Percentiles rank a stretch among this genome's conserved stretches.
These are phyloP conservation scores for Tinamus major DNA, from an alignment of 2,797 vertebrate genomes.

Conservation along the genomic window DNA sequence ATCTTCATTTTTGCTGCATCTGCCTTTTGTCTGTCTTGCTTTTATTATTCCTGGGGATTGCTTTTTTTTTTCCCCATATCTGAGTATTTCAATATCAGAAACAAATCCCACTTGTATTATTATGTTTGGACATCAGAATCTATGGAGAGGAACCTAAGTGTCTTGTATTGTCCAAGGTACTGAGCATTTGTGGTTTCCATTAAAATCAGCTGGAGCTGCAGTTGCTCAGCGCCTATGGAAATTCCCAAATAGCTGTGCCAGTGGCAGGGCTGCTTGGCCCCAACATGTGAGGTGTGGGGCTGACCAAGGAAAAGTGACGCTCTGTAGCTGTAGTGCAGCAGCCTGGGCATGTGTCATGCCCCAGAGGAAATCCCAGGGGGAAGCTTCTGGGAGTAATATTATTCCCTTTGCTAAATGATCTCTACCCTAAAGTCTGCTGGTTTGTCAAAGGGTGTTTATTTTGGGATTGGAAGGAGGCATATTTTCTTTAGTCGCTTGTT, in stretches of 20 bases:
- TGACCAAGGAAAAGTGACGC: not conserved
- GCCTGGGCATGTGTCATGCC: fast-evolving
- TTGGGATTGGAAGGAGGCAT: not conserved
- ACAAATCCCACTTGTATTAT: not conserved
- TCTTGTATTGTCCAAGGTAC: not conserved
- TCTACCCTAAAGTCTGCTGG: fast-evolving
- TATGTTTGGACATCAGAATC: not conserved
- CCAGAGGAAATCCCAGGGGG: not conserved
- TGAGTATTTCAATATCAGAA: not conserved
- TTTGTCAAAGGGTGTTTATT: fast-evolving
- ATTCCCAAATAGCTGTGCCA: not conserved
- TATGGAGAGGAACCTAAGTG: not conserved
- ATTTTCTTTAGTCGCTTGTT: not conserved
- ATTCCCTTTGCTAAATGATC: fast-evolving
- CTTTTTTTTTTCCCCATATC: not conserved
- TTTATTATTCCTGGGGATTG: not conserved
- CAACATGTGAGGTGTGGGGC: not conserved
- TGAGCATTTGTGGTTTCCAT: not conserved
- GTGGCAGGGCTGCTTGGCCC: fast-evolving
- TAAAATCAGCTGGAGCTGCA: not conserved
- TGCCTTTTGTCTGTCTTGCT: not conserved
- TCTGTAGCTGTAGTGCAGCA: fast-evolving
- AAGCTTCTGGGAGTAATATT: not conserved
- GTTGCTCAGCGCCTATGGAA: fast-evolving
- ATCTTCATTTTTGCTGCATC: not conserved